These are phyloP conservation scores for Leuctra nigra DNA, from an alignment of 2,888 invertebrate genomes.

Conservation along the genomic window DNA sequence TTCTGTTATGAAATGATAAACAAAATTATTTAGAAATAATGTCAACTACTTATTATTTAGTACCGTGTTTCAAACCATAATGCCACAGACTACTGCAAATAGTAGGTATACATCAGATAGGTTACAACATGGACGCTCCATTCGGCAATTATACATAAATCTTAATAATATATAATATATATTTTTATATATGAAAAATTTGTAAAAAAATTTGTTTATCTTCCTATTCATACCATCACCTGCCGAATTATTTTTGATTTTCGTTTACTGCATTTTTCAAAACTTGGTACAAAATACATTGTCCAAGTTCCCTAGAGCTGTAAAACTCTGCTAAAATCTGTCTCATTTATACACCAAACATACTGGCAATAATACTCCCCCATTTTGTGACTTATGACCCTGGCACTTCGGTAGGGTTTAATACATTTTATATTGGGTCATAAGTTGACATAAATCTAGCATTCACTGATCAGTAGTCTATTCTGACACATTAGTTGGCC, in stretches of 20 bases:
- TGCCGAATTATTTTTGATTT: slow-evolving; percentile 26
- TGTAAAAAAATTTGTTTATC: slow-evolving; percentile 23
- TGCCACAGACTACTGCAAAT: no score
- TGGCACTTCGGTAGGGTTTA: slow-evolving; percentile 25
- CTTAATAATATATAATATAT: slow-evolving; percentile 21
- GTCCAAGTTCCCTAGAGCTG: slow-evolving; percentile 21
- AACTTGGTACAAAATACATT: slow-evolving; percentile 20
- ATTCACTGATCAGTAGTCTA: slow-evolving; percentile 7
- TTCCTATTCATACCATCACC: slow-evolving; percentile 24
- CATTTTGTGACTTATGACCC: slow-evolving; percentile 24
- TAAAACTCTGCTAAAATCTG: slow-evolving; percentile 2
- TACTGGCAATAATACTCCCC: no score
- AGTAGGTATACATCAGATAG: slow-evolving; percentile 26
- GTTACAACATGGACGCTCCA: slow-evolving; percentile 26
- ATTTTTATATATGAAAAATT: slow-evolving; percentile 27
- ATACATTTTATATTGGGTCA: slow-evolving; percentile 20
- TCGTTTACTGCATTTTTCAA: slow-evolving; percentile 28
- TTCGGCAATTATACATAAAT: slow-evolving; percentile 25
- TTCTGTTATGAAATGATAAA: background rate
- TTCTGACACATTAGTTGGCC: no score
- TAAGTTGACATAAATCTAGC: slow-evolving; percentile 20
- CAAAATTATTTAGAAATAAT: no score
- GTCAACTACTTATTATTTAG: no score
- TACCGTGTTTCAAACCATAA: no score
- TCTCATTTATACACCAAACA: no score